Base-by-base conservation (phyloP, 2,888 invertebrate genomes). In the Drosophila kanekoi region DNA sequence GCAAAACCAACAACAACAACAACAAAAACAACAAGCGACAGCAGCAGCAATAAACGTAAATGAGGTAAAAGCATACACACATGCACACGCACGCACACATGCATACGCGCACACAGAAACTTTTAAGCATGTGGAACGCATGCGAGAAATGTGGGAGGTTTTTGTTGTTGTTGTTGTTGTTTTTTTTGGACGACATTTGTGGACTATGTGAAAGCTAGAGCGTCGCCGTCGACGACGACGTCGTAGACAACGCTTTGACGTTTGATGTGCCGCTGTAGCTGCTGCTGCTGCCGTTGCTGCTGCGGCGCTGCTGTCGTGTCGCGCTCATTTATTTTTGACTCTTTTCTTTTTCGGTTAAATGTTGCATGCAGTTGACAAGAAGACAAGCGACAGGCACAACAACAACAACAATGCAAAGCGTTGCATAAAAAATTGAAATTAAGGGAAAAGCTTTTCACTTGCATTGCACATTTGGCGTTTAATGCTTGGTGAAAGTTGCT, bases 281-380 rank as follows among this genome's bases (percentile, higher is more conserved):
- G 57, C 38, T 47, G 35, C 13, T 20, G 59, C 20, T 37, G 33
- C 32, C 8, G 28, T 28, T 40, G 49, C 37, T 49, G 52, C 33
- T 52, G 37, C 60, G 9, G 37, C 37, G 28, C 37, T 37, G 63
- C 64, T 16, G 41, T 41, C 32, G 6, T 33, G 23, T 58, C 52
- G 65, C 66, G 44, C 65, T 71, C 80, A 59, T 65, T 77, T 64
- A 68, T 80, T 80, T 69, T 77, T 65, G 74, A 80, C 77, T 62
- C 65, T 62, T 66, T 61, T 45, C 35, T 38, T 44, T 72, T 87
- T 69, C 32, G 57, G 57, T 81, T 83, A 87, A 87, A 84, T 89
- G 89, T 84, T 87, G 89, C 83, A 89, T 85, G 88, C 88, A 82
- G 88, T 89, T 84, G 87, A 88, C 83, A 87, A 87, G 77, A 63